These are phyloP conservation scores for Ischnus inquisitorius DNA, from an alignment of 2,888 invertebrate genomes.

Conservation along the genomic window DNA sequence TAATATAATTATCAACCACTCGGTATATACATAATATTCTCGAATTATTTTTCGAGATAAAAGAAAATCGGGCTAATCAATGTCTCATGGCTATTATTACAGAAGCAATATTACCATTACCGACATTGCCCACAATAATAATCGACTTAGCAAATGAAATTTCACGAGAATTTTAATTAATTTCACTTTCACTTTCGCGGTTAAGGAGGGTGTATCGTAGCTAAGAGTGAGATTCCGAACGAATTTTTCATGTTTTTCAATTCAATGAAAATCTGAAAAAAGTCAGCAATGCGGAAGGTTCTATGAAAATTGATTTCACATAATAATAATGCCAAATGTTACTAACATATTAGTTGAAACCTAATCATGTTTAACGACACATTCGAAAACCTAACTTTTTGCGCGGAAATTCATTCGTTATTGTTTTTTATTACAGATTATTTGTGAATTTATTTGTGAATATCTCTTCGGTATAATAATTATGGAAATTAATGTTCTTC, in stretches of 20 bases:
- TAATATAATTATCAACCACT: slow-evolving; percentile 66
- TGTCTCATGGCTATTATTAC: slow-evolving; percentile 56
- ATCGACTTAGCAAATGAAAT: slow-evolving; percentile 39
- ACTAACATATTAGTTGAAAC: no score
- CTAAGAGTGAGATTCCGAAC: not conserved
- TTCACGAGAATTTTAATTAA: slow-evolving; percentile 38
- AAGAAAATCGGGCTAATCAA: slow-evolving; percentile 39
- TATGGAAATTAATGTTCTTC: no score
- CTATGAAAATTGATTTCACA: no score
- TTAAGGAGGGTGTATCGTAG: not conserved
- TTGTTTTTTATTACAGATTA: no score
- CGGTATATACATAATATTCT: slow-evolving; percentile 17
- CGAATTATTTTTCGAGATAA: slow-evolving; percentile 32
- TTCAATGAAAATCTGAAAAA: not conserved
- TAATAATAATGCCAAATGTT: no score
- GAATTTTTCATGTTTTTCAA: no score
- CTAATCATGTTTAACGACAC: no score
- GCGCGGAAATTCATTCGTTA: no score
- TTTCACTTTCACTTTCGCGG: slow-evolving; percentile 40
- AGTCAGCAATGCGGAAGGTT: no score
- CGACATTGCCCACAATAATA: slow-evolving; percentile 36
- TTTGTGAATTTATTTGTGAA: no score
- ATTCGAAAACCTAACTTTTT: no score
- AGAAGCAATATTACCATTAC: slow-evolving; percentile 26
- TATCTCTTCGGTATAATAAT: no score